These are phyloP conservation scores for Chymomyza procnemis DNA, from an alignment of 2,888 invertebrate species.

Conservation along the genomic window DNA sequence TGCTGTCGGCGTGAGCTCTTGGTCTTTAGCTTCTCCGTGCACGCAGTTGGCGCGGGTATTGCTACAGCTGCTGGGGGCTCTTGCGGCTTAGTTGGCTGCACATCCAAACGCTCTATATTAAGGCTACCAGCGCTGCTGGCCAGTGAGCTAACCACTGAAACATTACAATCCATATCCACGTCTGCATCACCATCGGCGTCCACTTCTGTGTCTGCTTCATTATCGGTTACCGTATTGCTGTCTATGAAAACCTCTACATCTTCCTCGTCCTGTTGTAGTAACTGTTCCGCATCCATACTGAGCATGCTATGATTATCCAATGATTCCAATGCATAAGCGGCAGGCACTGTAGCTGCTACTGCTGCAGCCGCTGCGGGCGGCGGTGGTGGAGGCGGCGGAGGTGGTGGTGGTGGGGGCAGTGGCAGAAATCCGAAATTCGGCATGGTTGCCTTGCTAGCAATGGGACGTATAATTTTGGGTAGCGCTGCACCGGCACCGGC, in stretches of 20 bases:
- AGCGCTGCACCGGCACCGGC: too few relatives aligned
- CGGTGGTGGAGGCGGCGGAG: slow-evolving; percentile 21
- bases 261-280: slow-evolving; percentile 60
- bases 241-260: slow-evolving; percentile 74
- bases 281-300: slow-evolving; percentile 7
- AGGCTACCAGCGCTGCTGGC: slow-evolving; percentile 59
- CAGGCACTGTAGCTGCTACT: slow-evolving; percentile 10
- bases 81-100: slow-evolving; percentile 16
- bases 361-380: slow-evolving; percentile 7
- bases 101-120: slow-evolving; percentile 53
- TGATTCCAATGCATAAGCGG: not conserved
- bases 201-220: slow-evolving; percentile 35
- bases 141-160: slow-evolving; percentile 58
- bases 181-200: slow-evolving; percentile 23
- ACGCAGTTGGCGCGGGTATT: not conserved
- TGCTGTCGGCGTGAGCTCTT: slow-evolving; percentile 12
- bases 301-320: not conserved
- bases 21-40: not conserved
- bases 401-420: slow-evolving; percentile 22
- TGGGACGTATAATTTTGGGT: slow-evolving; percentile 81
- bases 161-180: slow-evolving; percentile 56
- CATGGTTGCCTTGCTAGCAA: slow-evolving; percentile 79
- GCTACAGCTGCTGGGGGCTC: slow-evolving; percentile 3
- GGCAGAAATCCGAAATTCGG: slow-evolving; percentile 76
- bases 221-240: slow-evolving; percentile 68